phyloP scores from a whole-genome alignment of 2,797 vertebrate species.

The Lepilemur septentrionalis region DNA sequence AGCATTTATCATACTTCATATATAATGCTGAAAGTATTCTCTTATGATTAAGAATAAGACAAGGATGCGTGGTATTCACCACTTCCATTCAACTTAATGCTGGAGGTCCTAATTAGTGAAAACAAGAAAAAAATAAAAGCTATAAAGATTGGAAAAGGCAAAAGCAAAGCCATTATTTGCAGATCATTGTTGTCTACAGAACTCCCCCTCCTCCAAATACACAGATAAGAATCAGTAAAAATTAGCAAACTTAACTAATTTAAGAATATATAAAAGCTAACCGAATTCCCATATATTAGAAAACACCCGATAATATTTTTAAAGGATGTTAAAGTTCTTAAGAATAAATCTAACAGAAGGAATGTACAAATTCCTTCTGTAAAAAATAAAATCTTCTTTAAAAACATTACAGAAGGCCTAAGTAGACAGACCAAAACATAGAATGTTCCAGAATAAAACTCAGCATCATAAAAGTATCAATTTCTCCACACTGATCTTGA shows the following conservation, averaged over 20 bases:
- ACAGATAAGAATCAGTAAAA: not conserved
- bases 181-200: not conserved
- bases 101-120: not conserved
- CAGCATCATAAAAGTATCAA: constrained; percentile 63
- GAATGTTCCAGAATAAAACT: constrained; percentile 56
- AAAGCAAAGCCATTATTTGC: not conserved
- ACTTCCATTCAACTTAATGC: not conserved
- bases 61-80: not conserved
- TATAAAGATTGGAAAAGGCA: not conserved
- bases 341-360: constrained; percentile 25
- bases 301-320: constrained; percentile 26
- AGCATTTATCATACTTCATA: not conserved
- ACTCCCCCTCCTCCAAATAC: not conserved
- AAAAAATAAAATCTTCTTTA: constrained; percentile 21
- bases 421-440: constrained; percentile 64
- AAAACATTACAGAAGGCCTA: constrained; percentile 54
- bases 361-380: not conserved
- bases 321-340: constrained; percentile 32
- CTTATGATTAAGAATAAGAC: not conserved
- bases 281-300: not conserved
- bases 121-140: constrained; percentile 2
- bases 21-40: not conserved
- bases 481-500: constrained; percentile 57
- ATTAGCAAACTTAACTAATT: not conserved
- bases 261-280: not conserved